phyloP scores from a whole-genome alignment of 1,140 invertebrate species.

The Sminthurinus signatus region DNA sequence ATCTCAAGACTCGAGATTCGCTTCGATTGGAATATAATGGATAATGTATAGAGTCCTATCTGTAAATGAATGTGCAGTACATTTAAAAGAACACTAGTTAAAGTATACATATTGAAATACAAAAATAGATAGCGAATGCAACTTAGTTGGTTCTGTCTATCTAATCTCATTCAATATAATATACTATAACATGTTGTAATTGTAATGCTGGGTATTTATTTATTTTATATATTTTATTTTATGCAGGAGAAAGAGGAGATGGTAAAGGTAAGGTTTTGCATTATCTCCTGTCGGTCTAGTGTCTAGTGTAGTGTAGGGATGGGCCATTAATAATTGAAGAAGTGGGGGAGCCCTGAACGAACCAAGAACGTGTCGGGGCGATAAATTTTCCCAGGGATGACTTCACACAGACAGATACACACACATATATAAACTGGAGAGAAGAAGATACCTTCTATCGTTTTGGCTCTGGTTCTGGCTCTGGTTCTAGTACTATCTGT shows the following conservation, averaged over 20 bases:
- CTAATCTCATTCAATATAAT: too few species aligned
- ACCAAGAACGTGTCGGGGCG: conserved; percentile 34
- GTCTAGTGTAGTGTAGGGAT: conserved; percentile 1
- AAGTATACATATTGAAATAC: too few species aligned
- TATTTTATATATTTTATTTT: too few species aligned
- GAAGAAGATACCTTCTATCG: not conserved
- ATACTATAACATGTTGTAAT: too few species aligned
- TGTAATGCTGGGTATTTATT: too few species aligned
- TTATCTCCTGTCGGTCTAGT: not conserved
- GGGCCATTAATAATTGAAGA: conserved; percentile 37
- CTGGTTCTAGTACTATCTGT: not conserved
- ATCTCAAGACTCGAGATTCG: conserved; percentile 4
- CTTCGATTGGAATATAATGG: conserved; percentile 18
- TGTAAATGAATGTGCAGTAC: too few species aligned
- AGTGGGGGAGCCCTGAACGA: conserved; percentile 34
- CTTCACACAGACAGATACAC: conserved; percentile 27
- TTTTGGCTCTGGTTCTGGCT: not conserved
- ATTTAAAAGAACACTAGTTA: too few species aligned
- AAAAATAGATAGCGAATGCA: too few species aligned
- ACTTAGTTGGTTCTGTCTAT: too few species aligned
- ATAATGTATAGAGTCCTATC: too few species aligned
- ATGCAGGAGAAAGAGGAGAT: too few species aligned
- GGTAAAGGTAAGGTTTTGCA: not conserved
- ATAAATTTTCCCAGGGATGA: conserved; percentile 38
- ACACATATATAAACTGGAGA: not conserved